Conservation (phyloP, 1,140 invertebrate species). For the Brachionus manjavacas region DNA sequence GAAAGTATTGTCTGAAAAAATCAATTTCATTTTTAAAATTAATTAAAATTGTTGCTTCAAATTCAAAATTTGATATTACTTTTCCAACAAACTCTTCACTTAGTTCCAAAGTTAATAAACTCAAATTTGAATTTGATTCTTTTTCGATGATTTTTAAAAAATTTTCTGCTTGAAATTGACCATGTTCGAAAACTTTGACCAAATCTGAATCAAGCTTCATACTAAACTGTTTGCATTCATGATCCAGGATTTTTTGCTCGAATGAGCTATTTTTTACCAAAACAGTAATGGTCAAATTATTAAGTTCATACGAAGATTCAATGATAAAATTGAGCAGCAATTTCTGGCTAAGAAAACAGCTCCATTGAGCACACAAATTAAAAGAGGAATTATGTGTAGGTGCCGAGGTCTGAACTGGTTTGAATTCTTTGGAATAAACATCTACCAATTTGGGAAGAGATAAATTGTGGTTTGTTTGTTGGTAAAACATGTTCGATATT, state of each 20-base stretch:
- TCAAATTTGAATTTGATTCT: background rate
- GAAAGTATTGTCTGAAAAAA: background rate
- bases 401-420: background rate
- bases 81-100: background rate
- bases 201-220: background rate
- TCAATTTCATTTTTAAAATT: background rate
- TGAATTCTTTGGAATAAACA: background rate
- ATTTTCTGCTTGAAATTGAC: background rate
- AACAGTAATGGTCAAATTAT: background rate
- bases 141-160: background rate
- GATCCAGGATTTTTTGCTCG: background rate
- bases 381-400: background rate
- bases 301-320: background rate
- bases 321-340: slow-evolving; percentile 8
- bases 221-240: background rate
- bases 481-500: background rate
- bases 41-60: background rate
- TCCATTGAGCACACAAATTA: background rate
- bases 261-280: background rate
- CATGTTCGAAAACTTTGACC: background rate
- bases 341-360: background rate
- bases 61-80: background rate
- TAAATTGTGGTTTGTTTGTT: background rate
- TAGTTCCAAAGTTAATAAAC: background rate
- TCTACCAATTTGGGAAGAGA: background rate